These are phyloP conservation scores for Leptinotarsa undecemlineata DNA, from an alignment of 1,140 invertebrate species.

Conservation along the genomic window DNA sequence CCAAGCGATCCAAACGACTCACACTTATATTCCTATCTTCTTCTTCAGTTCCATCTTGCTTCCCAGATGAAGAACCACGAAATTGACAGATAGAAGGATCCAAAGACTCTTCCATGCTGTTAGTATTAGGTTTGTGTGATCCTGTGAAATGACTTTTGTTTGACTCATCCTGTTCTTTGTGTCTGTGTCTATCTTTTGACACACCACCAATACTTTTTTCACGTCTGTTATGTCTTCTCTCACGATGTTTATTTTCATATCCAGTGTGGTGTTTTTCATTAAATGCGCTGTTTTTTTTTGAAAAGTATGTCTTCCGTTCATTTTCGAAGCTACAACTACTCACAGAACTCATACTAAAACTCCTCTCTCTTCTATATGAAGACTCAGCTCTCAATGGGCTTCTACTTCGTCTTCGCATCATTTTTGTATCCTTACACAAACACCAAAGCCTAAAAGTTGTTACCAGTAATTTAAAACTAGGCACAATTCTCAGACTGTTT, in stretches of 20 bases:
- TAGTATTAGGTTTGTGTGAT: not conserved
- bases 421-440: not conserved
- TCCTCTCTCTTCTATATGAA: not conserved
- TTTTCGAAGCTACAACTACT: conserved; percentile 1
- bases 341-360: conserved; percentile 14
- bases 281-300: not conserved
- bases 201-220: not conserved
- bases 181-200: not conserved
- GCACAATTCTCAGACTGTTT: too few relatives aligned
- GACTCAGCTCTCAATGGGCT: not conserved
- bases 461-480: too few relatives aligned
- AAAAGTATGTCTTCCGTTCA: not conserved
- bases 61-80: not conserved
- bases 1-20: conserved; percentile 41
- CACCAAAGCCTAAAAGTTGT: too few relatives aligned
- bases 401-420: conserved; percentile 1
- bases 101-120: not conserved
- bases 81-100: conserved; percentile 15
- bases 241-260: conserved; percentile 7
- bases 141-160: too few relatives aligned
- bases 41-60: not conserved
- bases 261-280: not conserved
- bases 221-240: conserved; percentile 5
- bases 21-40: conserved; percentile 18
- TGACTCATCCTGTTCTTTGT: not conserved